phyloP scores from a whole-genome alignment of 1,140 invertebrate species.

The Neodiprion virginianus region DNA sequence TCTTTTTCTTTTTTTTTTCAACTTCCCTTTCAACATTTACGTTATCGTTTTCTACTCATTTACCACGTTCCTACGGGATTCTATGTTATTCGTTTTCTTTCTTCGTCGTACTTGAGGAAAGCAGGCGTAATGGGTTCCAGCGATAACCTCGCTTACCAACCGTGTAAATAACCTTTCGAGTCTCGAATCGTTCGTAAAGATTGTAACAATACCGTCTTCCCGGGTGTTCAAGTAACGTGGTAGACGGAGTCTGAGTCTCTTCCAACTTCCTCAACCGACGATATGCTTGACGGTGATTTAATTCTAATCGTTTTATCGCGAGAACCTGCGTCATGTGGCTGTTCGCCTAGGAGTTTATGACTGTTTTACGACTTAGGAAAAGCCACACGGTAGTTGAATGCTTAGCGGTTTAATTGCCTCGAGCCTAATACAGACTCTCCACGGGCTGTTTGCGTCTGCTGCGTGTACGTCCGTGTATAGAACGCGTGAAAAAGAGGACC shows the following conservation, averaged over 20 bases:
- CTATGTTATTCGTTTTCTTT: too few species aligned
- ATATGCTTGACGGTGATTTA: not conserved
- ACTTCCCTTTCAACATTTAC: not conserved
- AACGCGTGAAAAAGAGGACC: slow-evolving; percentile 3
- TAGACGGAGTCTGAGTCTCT: not conserved
- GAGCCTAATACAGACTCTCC: too few species aligned
- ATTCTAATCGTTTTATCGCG: not conserved
- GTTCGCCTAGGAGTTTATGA: not conserved
- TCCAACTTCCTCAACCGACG: not conserved
- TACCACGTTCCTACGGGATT: too few species aligned
- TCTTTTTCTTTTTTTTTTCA: slow-evolving; percentile 9
- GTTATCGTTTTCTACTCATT: not conserved
- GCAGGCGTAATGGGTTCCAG: not conserved
- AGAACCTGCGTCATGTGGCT: not conserved
- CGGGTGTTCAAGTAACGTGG: not conserved
- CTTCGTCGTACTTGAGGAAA: not conserved
- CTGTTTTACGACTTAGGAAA: slow-evolving; percentile 2
- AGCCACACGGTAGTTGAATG: slow-evolving; percentile 2
- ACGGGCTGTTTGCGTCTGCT: not conserved
- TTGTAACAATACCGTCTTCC: not conserved
- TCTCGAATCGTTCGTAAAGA: not conserved
- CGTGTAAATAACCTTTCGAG: slow-evolving; percentile 2
- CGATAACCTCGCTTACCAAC: not conserved
- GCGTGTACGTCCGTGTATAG: not conserved
- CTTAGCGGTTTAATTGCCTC: slow-evolving; percentile 22